Evolutionary conservation across 2,113 vertebrate genomes (phyloP).

Genomic region (Bagarius yarrelli): DNA sequence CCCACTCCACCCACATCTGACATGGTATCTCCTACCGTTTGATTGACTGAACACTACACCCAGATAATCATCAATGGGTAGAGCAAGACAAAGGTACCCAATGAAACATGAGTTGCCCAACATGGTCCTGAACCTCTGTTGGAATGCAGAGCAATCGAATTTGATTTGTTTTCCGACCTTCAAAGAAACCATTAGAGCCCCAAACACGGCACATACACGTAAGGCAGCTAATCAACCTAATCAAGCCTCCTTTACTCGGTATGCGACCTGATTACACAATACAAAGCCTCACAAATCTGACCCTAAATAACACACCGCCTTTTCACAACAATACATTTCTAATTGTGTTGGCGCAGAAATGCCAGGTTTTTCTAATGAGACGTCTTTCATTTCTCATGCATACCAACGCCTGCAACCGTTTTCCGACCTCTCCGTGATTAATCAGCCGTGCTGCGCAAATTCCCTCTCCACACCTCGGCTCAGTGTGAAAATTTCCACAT

Average conservation of each 20-base stretch:
- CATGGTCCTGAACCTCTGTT: neutral
- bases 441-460: constrained; percentile 23
- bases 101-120: too few species aligned
- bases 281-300: constrained; percentile 11
- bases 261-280: constrained; percentile 8
- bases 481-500: constrained; percentile 21
- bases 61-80: too few species aligned
- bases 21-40: too few species aligned
- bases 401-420: constrained; percentile 22
- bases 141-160: neutral
- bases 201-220: neutral
- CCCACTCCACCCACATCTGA: too few species aligned
- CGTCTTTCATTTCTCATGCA: neutral
- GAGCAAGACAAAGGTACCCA: too few species aligned
- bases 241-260: neutral
- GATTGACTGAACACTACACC: too few species aligned
- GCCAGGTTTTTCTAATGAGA: neutral
- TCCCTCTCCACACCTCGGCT: constrained; percentile 13
- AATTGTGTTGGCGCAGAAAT: constrained; percentile 19
- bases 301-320: neutral
- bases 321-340: constrained; percentile 12
- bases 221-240: neutral
- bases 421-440: constrained; percentile 7
- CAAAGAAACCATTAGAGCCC: neutral
- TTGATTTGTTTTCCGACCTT: constrained; percentile 4